Evolutionary conservation across 2,797 vertebrate species (phyloP).

Genomic region (Enteromius treurensis): DNA sequence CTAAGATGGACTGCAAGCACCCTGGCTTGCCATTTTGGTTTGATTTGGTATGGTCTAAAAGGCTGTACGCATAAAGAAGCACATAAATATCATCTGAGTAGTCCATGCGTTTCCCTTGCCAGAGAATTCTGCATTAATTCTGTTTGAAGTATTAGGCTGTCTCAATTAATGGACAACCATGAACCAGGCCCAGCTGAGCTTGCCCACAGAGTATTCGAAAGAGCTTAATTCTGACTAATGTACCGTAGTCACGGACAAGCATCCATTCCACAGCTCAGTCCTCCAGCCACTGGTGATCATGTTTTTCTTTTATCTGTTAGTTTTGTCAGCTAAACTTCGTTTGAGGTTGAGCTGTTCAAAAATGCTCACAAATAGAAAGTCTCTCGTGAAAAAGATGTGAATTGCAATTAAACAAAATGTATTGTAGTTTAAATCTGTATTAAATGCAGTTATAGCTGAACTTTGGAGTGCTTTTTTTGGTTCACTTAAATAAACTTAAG

Average conservation of each 20-base stretch:
- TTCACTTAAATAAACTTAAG: neutral
- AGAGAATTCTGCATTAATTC: constrained; percentile 41
- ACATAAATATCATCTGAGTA: constrained; percentile 50
- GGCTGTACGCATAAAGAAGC: constrained; percentile 34
- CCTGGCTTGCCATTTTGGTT: constrained; percentile 17
- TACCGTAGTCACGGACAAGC: constrained; percentile 4
- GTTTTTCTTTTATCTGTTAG: constrained; percentile 4
- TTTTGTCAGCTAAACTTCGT: constrained; percentile 9
- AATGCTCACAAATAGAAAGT: neutral
- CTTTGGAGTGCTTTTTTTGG: neutral
- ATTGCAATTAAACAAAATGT: neutral
- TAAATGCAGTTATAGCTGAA: neutral
- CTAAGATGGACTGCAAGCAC: constrained; percentile 10
- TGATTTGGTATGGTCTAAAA: constrained; percentile 23
- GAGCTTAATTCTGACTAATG: constrained; percentile 41
- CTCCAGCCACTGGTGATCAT: neutral
- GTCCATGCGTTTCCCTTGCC: constrained; percentile 27
- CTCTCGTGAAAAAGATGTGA: neutral
- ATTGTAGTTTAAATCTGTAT: neutral
- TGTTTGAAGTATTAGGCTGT: constrained; percentile 35
- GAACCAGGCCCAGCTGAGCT: constrained; percentile 15
- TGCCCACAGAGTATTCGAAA: constrained; percentile 13
- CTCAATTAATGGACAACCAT: constrained; percentile 42
- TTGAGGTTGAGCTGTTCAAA: neutral
- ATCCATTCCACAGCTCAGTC: constrained; percentile 14